A percentile compares a stretch with the other conserved stretches of the same genome.
These are phyloP conservation scores for Echiichthys vipera DNA, from an alignment of 2,797 vertebrate genomes.

Conservation along the genomic window DNA sequence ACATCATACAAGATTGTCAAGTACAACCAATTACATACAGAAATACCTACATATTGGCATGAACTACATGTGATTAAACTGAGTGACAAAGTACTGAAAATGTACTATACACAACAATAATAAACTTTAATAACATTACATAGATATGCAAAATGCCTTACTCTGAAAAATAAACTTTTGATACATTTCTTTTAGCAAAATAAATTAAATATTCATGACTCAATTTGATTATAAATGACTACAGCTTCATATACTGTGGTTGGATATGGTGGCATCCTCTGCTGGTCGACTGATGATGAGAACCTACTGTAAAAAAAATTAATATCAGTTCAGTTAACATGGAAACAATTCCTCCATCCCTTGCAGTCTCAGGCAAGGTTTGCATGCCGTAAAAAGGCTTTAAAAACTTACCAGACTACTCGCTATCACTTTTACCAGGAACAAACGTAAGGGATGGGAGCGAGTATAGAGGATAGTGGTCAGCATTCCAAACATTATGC, in stretches of 20 bases:
- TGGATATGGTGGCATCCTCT: constrained; percentile 50
- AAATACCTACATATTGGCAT: constrained; percentile 65
- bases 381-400: constrained; percentile 23
- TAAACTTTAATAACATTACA: constrained; percentile 78
- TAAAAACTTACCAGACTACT: constrained; percentile 24
- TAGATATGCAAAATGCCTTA: constrained; percentile 77
- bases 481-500: constrained; percentile 72
- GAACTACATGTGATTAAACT: constrained; percentile 74
- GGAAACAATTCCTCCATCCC: constrained; percentile 53
- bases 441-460: constrained; percentile 48
- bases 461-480: constrained; percentile 75
- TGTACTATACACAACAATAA: constrained; percentile 70
- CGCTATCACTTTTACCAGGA: constrained; percentile 44
- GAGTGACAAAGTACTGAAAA: constrained; percentile 64
- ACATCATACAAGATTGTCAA: constrained; percentile 79
- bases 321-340: constrained; percentile 36
- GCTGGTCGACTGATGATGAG: constrained; percentile 56
- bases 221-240: constrained; percentile 72
- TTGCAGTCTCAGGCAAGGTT: constrained; percentile 70
- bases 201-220: constrained; percentile 82
- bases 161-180: constrained; percentile 82
- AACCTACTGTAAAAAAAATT: constrained; percentile 29
- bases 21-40: constrained; percentile 75
- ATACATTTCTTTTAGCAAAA: constrained; percentile 79
- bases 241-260: constrained; percentile 77